Evolutionary conservation across 2,797 vertebrate species (phyloP).

Genomic region (Okamejei kenojei): DNA sequence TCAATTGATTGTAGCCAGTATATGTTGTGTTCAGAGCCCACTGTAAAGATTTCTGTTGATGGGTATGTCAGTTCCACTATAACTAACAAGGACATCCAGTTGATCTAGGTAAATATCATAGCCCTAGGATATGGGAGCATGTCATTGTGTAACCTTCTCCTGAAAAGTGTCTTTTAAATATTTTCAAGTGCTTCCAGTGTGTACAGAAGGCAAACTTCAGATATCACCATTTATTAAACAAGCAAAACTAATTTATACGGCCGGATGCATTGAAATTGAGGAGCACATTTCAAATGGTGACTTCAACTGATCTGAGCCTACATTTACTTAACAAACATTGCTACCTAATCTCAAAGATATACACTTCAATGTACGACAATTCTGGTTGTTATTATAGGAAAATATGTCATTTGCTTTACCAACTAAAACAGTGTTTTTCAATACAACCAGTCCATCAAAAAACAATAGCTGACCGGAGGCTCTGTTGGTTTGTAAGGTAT

Average conservation of each 20-base stretch:
- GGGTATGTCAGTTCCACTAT: background rate
- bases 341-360: background rate
- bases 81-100: background rate
- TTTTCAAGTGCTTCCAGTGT: background rate
- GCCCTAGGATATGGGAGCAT: background rate
- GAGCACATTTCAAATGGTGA: background rate
- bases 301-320: background rate
- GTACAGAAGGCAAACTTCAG: background rate
- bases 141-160: background rate
- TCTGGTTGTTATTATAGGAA: background rate
- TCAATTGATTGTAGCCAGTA: background rate
- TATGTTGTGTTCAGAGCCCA: background rate
- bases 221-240: background rate
- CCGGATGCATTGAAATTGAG: background rate
- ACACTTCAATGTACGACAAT: background rate
- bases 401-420: background rate
- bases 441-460: background rate
- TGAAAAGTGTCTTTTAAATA: background rate
- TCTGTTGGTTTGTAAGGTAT: background rate
- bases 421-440: background rate
- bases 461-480: background rate
- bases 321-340: background rate
- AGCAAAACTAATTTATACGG: background rate
- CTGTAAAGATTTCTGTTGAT: background rate
- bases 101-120: background rate